These are phyloP conservation scores for Rhabdophis nuchalis DNA, from an alignment of 2,797 vertebrate genomes.

Conservation along the genomic window DNA sequence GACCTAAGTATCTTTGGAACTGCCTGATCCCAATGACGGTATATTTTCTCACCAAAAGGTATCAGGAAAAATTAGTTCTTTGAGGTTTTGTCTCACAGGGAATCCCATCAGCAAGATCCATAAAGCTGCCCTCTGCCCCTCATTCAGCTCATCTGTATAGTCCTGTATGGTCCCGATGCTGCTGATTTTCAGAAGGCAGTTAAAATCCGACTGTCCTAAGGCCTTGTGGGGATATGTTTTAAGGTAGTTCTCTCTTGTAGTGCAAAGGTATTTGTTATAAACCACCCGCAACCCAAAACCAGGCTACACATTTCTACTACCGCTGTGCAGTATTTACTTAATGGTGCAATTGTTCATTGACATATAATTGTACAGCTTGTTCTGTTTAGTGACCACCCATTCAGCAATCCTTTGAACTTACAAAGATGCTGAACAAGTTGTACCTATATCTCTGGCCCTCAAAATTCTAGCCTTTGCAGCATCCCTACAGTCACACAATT, in stretches of 20 bases:
- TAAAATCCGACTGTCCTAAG: neutral
- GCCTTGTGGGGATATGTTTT: neutral
- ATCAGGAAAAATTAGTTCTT: neutral
- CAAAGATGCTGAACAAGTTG: neutral
- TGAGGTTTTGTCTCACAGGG: neutral
- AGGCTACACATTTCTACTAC: neutral
- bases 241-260: neutral
- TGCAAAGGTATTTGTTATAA: neutral
- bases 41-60: neutral
- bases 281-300: neutral
- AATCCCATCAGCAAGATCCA: neutral
- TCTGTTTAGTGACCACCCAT: neutral
- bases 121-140: neutral
- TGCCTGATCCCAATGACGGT: neutral
- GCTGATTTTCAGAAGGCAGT: neutral
- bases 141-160: neutral
- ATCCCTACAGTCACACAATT: neutral
- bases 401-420: neutral
- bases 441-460: neutral
- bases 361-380: neutral
- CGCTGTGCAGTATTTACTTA: neutral
- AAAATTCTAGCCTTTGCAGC: neutral
- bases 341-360: neutral
- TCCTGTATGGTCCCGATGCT: neutral
- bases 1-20: neutral